Base-by-base conservation (phyloP, 92 coral and sea anemone genomes). In the Palythoa caribaeorum region DNA sequence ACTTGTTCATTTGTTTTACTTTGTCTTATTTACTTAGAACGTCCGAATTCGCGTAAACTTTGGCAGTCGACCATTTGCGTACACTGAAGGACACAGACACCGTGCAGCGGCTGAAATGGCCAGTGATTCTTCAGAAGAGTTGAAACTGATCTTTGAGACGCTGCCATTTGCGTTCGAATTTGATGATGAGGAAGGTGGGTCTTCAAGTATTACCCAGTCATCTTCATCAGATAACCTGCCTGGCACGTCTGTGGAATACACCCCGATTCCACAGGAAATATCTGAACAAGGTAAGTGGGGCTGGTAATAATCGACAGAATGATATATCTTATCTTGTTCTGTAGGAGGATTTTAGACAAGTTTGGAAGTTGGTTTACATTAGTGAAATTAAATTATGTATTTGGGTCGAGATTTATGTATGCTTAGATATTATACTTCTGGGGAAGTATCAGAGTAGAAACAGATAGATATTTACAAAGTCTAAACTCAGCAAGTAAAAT, bases 1-100 rank as follows among this genome's bases (percentile, higher is more conserved):
- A 35, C 28, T 35, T 7, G 37, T 28, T 70, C 44, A 70, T 37
- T 35, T 21, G 21, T 81, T n/a, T 5, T 63, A n/a, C 10, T 63
- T n/a, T 40, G 16, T 84, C 70, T 13, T 68, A n/a, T 87, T 50
- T 40, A 75, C 72, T 5, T 71, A 97, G 99, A 89, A 94, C 83
- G 94, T 97, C 69, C 94, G 94, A 35, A 94, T 95, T 38, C 98
- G 92, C 3, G 99, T 94, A 48, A 97, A 97, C 80, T 94, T 97
- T 81, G 98, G 99, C 35, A 90, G 87, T 47, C 97, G 92, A 0
- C 87, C 93, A 55, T 97, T 95, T 84, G 78, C 92, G 69, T 95
- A 97, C 83, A 95, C 93, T 53, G 98, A 94, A 73, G 99, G 97
- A 38, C 91, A 90, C 86, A 93, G 89, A 71, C 94, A 96, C 85